Evolutionary conservation across 2,113 vertebrate species (phyloP).

Genomic region (Corythornis madagascariensis): DNA sequence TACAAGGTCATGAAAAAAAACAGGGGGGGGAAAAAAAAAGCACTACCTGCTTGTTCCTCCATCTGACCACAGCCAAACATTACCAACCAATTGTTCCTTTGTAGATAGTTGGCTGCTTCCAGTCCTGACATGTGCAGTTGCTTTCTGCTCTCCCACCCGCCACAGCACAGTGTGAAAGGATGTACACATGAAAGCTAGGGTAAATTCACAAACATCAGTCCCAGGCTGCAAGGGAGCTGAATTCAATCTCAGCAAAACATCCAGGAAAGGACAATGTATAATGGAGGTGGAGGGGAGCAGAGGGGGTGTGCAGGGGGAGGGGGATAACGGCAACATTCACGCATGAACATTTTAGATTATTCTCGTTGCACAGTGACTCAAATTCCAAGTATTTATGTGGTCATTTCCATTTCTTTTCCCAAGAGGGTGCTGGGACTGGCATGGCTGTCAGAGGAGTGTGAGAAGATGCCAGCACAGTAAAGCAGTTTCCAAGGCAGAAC

Average conservation of each 20-base stretch:
- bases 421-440: constrained; percentile 61
- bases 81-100: constrained; percentile 19
- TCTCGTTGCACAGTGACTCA: constrained; percentile 74
- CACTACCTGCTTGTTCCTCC: constrained; percentile 15
- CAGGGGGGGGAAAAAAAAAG: not conserved
- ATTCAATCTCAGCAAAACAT: constrained; percentile 30
- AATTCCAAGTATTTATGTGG: constrained; percentile 70
- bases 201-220: constrained; percentile 34
- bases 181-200: constrained; percentile 52
- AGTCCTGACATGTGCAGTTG: constrained; percentile 35
- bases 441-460: constrained; percentile 57
- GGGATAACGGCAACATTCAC: constrained; percentile 11
- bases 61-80: constrained; percentile 33
- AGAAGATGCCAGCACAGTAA: constrained; percentile 78
- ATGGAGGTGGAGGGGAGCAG: not conserved
- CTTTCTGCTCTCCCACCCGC: constrained; percentile 14
- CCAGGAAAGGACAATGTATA: constrained; percentile 38
- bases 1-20: constrained; percentile 23
- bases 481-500: constrained; percentile 80
- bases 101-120: constrained; percentile 52
- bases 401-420: constrained; percentile 74
- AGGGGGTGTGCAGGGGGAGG: not conserved
- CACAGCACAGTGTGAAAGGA: constrained; percentile 64
- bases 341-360: constrained; percentile 36
- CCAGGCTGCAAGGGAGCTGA: constrained; percentile 1